Evolutionary conservation across 1,140 invertebrate species (phyloP).

Genomic region (Rhopalosiphum maidis): DNA sequence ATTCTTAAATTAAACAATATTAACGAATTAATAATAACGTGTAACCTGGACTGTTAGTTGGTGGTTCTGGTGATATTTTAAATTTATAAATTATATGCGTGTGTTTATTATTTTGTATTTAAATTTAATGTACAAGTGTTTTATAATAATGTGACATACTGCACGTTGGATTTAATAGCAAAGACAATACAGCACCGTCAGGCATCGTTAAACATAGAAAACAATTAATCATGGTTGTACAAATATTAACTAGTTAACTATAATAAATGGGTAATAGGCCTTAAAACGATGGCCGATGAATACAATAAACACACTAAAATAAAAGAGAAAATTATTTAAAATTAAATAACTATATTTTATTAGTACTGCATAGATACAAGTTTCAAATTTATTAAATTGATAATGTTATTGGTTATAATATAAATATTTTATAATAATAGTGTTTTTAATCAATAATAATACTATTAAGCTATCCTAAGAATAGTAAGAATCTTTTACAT

Average conservation of each 20-base stretch:
- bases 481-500: not conserved
- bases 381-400: not conserved
- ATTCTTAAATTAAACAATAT: constrained; percentile 6
- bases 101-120: not conserved
- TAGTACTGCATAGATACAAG: not conserved
- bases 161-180: not conserved
- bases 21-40: not conserved
- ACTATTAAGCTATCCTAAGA: not conserved
- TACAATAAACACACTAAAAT: not conserved
- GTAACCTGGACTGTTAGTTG: not conserved
- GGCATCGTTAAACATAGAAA: not conserved
- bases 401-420: no score
- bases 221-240: not conserved
- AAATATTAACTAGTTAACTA: not conserved
- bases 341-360: not conserved
- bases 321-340: not conserved
- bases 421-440: not conserved
- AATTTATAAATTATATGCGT: not conserved
- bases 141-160: not conserved
- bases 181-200: not conserved
- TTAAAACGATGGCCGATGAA: not conserved
- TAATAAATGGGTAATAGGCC: not conserved
- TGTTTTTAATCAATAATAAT: not conserved
- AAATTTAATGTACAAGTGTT: not conserved
- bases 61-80: not conserved